These are phyloP conservation scores for Collichthys lucidus DNA, from an alignment of 2,113 vertebrate species.

Conservation along the genomic window DNA sequence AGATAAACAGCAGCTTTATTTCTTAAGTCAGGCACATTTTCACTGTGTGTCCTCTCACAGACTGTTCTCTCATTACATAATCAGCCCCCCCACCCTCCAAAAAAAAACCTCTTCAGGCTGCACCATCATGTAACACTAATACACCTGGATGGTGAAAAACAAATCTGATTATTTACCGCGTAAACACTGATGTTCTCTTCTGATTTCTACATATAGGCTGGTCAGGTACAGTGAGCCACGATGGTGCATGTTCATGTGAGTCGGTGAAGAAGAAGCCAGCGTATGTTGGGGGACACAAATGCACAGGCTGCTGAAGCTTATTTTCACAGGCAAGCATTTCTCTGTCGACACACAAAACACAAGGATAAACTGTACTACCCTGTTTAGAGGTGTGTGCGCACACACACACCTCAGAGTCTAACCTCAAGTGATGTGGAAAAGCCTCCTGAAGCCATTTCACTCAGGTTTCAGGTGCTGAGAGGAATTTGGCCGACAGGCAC, in stretches of 20 bases:
- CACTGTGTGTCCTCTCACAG: neutral
- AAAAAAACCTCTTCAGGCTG: neutral
- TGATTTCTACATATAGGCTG: neutral
- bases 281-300: neutral
- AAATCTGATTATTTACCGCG: neutral
- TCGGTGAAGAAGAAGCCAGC: neutral
- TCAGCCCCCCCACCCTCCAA: neutral
- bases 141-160: neutral
- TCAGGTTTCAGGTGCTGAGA: slow-evolving; percentile 1
- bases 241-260: neutral
- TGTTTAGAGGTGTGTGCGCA: neutral
- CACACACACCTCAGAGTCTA: neutral
- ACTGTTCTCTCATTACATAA: slow-evolving; percentile 19
- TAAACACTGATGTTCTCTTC: neutral
- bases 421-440: neutral
- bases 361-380: neutral
- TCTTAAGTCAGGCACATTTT: neutral
- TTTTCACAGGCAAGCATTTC: neutral
- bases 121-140: neutral
- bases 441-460: slow-evolving; percentile 11
- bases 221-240: neutral
- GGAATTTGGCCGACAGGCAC: slow-evolving; percentile 22
- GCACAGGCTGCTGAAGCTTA: neutral
- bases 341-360: neutral
- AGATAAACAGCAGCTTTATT: neutral